phyloP scores from a whole-genome alignment of 2,113 vertebrate species.

The Psittacula cyanocephala region DNA sequence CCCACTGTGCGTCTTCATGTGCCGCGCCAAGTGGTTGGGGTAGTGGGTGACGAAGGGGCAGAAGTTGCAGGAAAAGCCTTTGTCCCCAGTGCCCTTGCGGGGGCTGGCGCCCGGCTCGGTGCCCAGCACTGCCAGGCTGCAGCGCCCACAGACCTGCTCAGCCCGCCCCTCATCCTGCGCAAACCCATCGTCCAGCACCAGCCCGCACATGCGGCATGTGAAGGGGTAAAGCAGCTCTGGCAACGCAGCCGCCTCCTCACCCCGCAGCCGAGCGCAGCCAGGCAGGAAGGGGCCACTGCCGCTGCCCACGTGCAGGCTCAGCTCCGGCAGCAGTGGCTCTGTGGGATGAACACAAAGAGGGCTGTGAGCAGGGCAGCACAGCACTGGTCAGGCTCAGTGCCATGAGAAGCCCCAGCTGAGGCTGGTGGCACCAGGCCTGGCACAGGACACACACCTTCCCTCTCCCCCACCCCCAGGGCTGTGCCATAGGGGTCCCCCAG shows the following conservation, averaged over 20 bases:
- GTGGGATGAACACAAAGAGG: not conserved
- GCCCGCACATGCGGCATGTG: conserved; percentile 89
- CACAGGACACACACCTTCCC: not conserved
- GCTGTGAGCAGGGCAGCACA: not conserved
- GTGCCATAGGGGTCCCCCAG: not conserved
- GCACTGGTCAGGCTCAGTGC: rapidly evolving
- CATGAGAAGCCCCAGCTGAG: rapidly evolving
- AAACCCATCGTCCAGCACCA: conserved; percentile 84
- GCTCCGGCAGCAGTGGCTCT: conserved; percentile 72
- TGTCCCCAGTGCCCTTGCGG: conserved; percentile 66
- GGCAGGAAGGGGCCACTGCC: conserved; percentile 73
- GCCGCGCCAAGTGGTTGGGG: conserved; percentile 94
- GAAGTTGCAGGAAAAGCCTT: conserved; percentile 89
- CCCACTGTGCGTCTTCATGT: conserved; percentile 98
- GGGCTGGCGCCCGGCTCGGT: conserved; percentile 80
- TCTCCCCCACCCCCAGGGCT: not conserved
- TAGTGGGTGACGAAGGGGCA: conserved; percentile 97
- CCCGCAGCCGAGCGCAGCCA: conserved; percentile 72
- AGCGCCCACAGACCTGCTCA: conserved; percentile 87
- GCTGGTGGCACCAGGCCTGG: rapidly evolving
- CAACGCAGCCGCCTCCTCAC: conserved; percentile 68
- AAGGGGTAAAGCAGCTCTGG: conserved; percentile 89
- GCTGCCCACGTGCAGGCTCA: conserved; percentile 66
- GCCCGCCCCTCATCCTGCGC: conserved; percentile 82
- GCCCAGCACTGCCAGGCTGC: conserved; percentile 84